These are phyloP conservation scores for Patella ulyssiponensis DNA, from an alignment of 2,888 invertebrate species.

Conservation along the genomic window DNA sequence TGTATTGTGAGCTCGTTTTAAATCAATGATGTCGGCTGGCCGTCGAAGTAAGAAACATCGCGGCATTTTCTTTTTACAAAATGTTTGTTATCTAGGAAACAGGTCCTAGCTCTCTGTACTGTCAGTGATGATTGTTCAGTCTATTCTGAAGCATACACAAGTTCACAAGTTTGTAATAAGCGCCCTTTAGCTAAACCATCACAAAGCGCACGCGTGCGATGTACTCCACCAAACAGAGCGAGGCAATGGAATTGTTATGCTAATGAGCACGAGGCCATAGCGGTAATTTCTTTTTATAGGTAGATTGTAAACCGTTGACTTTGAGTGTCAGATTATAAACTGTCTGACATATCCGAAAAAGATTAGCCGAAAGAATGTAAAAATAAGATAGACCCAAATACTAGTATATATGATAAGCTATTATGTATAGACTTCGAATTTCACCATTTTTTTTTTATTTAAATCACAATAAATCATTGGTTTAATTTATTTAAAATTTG, in stretches of 20 bases:
- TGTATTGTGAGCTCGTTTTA: neutral
- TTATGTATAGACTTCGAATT: too few species aligned
- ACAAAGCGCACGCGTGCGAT: constrained; percentile 22
- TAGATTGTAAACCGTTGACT: neutral
- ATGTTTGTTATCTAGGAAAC: too few species aligned
- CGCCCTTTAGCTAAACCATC: constrained; percentile 20
- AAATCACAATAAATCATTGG: too few species aligned
- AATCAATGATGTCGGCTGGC: neutral
- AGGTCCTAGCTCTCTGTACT: too few species aligned
- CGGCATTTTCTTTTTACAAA: neutral
- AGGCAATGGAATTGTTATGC: constrained; percentile 26
- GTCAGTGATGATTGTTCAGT: too few species aligned
- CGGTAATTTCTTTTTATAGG: neutral
- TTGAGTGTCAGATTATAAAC: neutral
- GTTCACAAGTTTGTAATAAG: constrained; percentile 23
- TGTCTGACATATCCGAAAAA: too few species aligned
- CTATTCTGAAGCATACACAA: too few species aligned
- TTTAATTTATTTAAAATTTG: too few species aligned
- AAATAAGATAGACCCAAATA: too few species aligned
- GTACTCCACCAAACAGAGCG: constrained; percentile 21
- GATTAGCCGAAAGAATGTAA: too few species aligned
- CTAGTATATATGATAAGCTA: too few species aligned
- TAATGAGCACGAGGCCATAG: constrained; percentile 18
- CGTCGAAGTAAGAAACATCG: neutral
- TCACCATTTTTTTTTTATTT: too few species aligned